Evolutionary conservation across 2,113 vertebrate genomes (phyloP).

Genomic region (Hyperoodon ampullatus): DNA sequence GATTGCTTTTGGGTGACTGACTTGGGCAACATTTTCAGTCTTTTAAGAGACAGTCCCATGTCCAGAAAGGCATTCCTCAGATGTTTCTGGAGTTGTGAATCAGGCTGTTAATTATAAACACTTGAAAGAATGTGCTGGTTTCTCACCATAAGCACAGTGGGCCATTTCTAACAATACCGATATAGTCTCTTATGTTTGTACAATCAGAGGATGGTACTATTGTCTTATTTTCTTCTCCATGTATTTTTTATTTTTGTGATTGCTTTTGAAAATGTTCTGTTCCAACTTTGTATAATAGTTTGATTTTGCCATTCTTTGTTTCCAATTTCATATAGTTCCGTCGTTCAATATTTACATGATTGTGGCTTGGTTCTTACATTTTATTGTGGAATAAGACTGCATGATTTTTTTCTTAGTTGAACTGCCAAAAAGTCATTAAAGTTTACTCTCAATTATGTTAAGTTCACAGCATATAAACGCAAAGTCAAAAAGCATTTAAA

Average conservation of each 20-base stretch:
- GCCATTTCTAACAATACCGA: neutral
- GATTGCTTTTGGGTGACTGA: conserved; percentile 30
- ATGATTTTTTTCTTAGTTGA: conserved; percentile 29
- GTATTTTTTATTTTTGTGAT: neutral
- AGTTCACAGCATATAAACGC: neutral
- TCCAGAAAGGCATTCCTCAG: conserved; percentile 55
- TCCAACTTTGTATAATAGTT: neutral
- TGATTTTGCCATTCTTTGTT: neutral
- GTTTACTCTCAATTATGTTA: neutral
- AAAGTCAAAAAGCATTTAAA: neutral
- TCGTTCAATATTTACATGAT: neutral
- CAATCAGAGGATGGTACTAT: neutral
- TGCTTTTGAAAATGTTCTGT: conserved; percentile 18
- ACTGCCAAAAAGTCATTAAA: conserved; percentile 9
- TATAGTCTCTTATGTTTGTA: neutral
- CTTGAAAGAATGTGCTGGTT: neutral
- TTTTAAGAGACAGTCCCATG: conserved; percentile 37
- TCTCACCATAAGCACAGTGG: neutral
- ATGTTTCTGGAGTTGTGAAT: conserved; percentile 54
- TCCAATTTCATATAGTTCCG: neutral
- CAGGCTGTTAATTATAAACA: conserved; percentile 14
- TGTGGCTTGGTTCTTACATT: neutral
- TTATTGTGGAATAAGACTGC: neutral
- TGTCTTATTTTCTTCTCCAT: neutral
- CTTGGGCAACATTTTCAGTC: neutral